Base-by-base conservation (phyloP, 2,797 vertebrate species). In the Steatocranus sp. region DNA sequence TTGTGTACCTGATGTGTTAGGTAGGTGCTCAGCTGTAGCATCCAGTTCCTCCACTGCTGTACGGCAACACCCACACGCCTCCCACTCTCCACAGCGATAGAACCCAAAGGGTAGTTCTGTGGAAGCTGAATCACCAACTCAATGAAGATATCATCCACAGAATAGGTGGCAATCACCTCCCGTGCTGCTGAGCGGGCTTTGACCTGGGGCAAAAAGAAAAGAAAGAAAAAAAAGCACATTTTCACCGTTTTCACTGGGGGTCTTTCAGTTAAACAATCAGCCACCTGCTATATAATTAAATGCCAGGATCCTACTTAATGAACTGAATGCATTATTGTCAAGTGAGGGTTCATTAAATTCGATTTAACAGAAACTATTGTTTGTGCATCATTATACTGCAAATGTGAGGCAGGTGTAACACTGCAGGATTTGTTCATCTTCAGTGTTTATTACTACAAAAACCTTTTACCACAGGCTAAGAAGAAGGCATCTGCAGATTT, bases 1-100 rank as follows among this genome's bases (percentile, higher is more conserved):
- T 58, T 87, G 48, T 51, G 5, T 89, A 94, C 94, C 93, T 95
- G 94, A 87, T 96, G 95, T 78, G 94, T 95, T 53, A 96, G 94
- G 82, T 99, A 99, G 0, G 98, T 99, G 96, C 97, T 99, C 78
- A 99, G 94, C 90, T 99, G 99, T n/a, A 99, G 93, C 98, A 99
- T 99, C 98, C 98, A 99, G 83, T 99, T 99, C 82, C 98, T 97
- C 98, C 99, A 99, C 86, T 99, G 99, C 95, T 99, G 99, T 2
- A 98, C 98, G 3, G 98, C 97, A 27, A 99, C 98, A 2, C 98
- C 99, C 34, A 99, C 97, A 8, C 99, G 96, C 81, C 97, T 97
- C 61, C 98, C 98, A 61, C 99, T 99, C 89, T 99, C 99, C 50
- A 99, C 99, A 1, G 94, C 93, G 87, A 99, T 98, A 5, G 97